Evolutionary conservation across 2,113 vertebrate genomes (phyloP).

Genomic region (Apodemus speciosus): DNA sequence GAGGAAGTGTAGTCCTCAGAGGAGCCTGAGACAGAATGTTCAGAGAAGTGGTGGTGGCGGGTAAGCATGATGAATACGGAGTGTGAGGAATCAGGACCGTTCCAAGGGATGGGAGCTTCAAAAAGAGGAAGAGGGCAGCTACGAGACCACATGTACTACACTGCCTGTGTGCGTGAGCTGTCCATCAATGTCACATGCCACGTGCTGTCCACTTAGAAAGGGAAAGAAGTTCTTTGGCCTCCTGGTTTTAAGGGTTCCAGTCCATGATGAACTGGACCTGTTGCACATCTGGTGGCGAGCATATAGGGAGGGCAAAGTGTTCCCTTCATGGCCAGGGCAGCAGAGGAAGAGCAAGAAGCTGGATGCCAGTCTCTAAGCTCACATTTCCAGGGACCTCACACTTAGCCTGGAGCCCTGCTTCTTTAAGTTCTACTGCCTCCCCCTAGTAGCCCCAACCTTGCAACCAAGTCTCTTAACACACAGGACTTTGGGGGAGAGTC

Average conservation of each 20-base stretch:
- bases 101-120: background rate
- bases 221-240: background rate
- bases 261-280: background rate
- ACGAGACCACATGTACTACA: background rate
- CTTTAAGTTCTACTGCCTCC: background rate
- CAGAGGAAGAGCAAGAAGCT: background rate
- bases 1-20: slow-evolving; percentile 39
- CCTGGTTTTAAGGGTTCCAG: background rate
- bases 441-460: background rate
- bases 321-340: background rate
- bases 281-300: background rate
- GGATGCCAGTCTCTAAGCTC: too few relatives aligned
- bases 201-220: background rate
- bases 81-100: background rate
- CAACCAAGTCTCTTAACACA: background rate
- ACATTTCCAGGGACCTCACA: background rate
- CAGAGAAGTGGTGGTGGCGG: background rate
- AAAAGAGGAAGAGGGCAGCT: background rate
- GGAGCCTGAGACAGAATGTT: slow-evolving; percentile 32
- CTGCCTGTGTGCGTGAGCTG: background rate
- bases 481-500: background rate
- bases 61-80: background rate
- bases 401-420: background rate
- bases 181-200: background rate
- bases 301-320: background rate